A percentile compares a stretch with the other conserved stretches of the same genome.
Evolutionary conservation across 2,797 vertebrate species (phyloP).

Genomic region (Anguilla marmorata): DNA sequence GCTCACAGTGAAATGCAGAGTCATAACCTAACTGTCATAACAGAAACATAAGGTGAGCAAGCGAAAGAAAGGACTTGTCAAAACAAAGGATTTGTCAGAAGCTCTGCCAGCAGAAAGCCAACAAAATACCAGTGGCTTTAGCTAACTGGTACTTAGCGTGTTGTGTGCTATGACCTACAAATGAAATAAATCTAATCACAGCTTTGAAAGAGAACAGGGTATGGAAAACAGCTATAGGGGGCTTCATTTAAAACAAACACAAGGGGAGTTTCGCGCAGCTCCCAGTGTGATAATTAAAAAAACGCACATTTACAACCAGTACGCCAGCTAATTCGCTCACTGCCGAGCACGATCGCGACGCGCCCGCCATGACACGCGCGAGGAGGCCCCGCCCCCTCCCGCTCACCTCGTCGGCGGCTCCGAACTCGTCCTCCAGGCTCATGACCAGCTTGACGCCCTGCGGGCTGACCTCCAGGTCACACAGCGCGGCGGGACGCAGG

Average conservation of each 20-base stretch:
- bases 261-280: neutral
- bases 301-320: neutral
- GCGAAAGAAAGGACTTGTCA: no score
- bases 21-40: neutral
- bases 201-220: neutral
- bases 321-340: neutral
- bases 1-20: neutral
- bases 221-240: neutral
- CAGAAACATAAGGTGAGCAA: no score
- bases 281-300: neutral
- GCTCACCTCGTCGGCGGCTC: constrained; percentile 77
- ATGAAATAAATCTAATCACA: neutral
- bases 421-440: constrained; percentile 81
- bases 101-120: neutral
- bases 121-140: neutral
- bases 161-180: neutral
- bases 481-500: constrained; percentile 88
- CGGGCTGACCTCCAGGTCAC: constrained; percentile 90
- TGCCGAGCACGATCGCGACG: neutral
- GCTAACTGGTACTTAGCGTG: neutral
- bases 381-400: neutral
- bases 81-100: neutral
- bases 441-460: constrained; percentile 93
- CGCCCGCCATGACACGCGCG: neutral
- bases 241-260: neutral